Evolutionary conservation across 2,797 vertebrate genomes (phyloP), one percentile per base, ranked within the genome.

Genomic region (Pipistrellus kuhlii): DNA sequence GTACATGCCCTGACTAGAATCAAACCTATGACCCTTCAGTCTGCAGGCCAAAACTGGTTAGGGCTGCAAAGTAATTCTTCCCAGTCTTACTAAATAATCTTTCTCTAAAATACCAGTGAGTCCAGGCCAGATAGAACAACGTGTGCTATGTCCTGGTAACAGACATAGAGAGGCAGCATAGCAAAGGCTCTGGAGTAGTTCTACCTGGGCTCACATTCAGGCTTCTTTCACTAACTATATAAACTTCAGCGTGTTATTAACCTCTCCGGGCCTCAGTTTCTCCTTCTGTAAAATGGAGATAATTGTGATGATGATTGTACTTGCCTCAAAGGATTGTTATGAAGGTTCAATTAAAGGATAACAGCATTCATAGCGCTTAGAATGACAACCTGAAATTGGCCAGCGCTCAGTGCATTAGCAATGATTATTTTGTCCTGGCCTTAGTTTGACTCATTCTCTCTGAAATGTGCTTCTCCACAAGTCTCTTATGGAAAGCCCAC

Each of bases 31-130:
- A 53, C 18, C 53, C 53, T 53, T 53, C 53, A 53, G 14, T 53
- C 53, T 8, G 18, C 53, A 53, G 18, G 53, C 18, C 53, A 2
- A 53, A 53, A 53, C 53, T 3, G 53, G 53, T 53, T 21, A 53
- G 53, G 53, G 18, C 51, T 85, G 21, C 35, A 38, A 72, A 76
- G 68, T 51, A 59, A 76, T 64, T 85, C 51, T 64, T 81, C 44
- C 23, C 48, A 77, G 44, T 27, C n/a, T 44, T 85, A 91, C 66
- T 88, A 81, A 80, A 62, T 25, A 27, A 76, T 41, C n/a, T 82
- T 72, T 88, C 59, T 92, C 71, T 30, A 64, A 93, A 88, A 73
- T 69, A 73, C n/a, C 57, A 73, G 35, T 32, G 18, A 76, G 38
- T 51, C 17, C 77, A 77, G 71, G 30, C 46, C 64, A 87, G 72